phyloP scores from a whole-genome alignment of 2,797 vertebrate species.

The Muscicapa striata region DNA sequence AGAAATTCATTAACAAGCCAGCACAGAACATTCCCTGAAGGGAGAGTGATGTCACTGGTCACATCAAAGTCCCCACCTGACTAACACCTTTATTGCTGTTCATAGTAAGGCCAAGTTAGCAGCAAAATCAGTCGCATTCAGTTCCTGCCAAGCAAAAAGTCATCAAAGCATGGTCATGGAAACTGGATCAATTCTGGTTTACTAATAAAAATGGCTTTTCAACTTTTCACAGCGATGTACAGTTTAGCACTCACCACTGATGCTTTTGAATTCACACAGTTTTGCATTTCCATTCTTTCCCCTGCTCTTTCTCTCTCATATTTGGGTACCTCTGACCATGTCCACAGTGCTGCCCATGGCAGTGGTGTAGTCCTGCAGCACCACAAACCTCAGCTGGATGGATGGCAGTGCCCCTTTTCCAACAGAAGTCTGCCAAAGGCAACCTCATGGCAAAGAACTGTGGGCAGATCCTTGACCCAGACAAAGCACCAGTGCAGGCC shows the following conservation, averaged over 20 bases:
- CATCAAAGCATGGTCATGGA: conserved; percentile 8
- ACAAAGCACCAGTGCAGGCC: background rate
- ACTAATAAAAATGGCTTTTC: conserved; percentile 4
- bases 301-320: background rate
- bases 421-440: background rate
- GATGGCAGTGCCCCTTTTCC: background rate
- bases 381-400: background rate
- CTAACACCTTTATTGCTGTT: conserved; percentile 71
- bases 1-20: conserved; percentile 73
- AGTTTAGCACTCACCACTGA: background rate
- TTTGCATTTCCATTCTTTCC: background rate
- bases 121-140: conserved; percentile 57
- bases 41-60: conserved; percentile 61
- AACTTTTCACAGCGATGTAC: background rate
- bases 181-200: background rate
- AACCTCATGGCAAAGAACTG: background rate
- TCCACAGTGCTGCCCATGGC: background rate
- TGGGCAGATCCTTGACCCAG: background rate
- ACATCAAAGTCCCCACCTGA: conserved; percentile 60
- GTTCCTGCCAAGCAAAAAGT: conserved; percentile 47
- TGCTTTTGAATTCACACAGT: background rate
- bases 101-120: conserved; percentile 65
- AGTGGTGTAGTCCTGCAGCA: background rate
- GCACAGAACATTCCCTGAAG: conserved; percentile 70
- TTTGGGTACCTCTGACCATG: background rate